Evolutionary conservation across 2,888 invertebrate genomes (phyloP).

Genomic region (Xestia c-nigrum): DNA sequence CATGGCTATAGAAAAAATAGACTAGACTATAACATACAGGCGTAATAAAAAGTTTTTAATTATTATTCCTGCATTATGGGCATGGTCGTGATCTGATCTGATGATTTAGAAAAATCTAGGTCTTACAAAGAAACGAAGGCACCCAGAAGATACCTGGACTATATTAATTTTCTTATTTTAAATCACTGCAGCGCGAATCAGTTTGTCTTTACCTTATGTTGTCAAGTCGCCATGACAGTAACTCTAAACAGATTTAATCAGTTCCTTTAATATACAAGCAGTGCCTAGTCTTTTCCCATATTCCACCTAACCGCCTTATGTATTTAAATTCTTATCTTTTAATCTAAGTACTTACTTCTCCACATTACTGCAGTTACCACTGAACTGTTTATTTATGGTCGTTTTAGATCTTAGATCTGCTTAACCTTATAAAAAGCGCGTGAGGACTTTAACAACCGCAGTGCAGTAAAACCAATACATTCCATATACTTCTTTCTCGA

Average conservation of each 20-base stretch:
- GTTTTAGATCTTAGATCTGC: conserved; percentile 53
- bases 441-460: conserved; percentile 27
- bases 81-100: not conserved
- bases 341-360: conserved; percentile 27
- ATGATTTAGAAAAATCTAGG: not conserved
- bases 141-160: not conserved
- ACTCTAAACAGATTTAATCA: conserved; percentile 1
- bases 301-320: conserved; percentile 8
- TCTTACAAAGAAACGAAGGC: not conserved
- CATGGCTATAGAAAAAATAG: not conserved
- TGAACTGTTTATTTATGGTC: conserved; percentile 33
- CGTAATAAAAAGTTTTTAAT: not conserved
- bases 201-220: not conserved
- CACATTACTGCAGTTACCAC: conserved; percentile 27
- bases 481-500: conserved; percentile 41
- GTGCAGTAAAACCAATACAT: conserved; percentile 41
- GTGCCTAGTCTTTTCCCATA: not conserved
- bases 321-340: conserved; percentile 34
- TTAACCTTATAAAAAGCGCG: conserved; percentile 38
- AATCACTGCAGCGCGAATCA: not conserved
- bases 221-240: not conserved
- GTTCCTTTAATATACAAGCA: not conserved
- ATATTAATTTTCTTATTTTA: not conserved
- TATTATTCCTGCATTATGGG: not conserved
- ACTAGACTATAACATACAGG: not conserved